Evolutionary conservation across 2,113 vertebrate genomes (phyloP).

Genomic region (Mustela nigripes): DNA sequence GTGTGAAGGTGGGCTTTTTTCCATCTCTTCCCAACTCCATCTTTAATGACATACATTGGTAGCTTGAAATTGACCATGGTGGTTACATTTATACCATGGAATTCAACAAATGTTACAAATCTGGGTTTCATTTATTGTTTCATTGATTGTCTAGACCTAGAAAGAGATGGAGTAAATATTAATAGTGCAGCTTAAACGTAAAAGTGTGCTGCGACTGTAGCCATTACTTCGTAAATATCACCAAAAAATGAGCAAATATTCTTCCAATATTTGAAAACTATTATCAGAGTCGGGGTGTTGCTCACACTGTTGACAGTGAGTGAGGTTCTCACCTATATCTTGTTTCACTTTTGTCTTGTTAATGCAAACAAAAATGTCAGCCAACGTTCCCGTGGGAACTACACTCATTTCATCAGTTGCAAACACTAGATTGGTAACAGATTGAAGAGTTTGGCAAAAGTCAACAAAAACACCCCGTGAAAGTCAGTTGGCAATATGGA

Average conservation of each 20-base stretch:
- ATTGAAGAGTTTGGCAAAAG: not conserved
- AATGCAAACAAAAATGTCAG: not conserved
- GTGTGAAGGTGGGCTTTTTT: not conserved
- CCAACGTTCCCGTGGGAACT: not conserved
- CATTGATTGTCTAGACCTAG: not conserved
- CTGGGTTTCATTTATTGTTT: constrained; percentile 28
- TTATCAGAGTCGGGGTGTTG: not conserved
- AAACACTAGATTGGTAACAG: not conserved
- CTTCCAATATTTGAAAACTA: not conserved
- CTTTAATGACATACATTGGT: not conserved
- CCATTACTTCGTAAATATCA: not conserved
- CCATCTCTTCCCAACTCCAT: not conserved
- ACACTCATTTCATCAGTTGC: not conserved
- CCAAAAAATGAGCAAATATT: not conserved
- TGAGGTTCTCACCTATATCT: not conserved
- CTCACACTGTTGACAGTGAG: not conserved
- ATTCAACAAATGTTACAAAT: not conserved
- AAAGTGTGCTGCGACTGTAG: not conserved
- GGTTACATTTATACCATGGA: not conserved
- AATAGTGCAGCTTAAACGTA: not conserved
- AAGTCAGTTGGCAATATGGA: not conserved
- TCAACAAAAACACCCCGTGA: not conserved
- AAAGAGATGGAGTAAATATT: not conserved
- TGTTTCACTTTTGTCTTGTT: not conserved
- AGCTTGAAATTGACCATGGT: not conserved